Base-by-base conservation (phyloP, 1,140 invertebrate species). In the Pseudomyrmex cubaensis region DNA sequence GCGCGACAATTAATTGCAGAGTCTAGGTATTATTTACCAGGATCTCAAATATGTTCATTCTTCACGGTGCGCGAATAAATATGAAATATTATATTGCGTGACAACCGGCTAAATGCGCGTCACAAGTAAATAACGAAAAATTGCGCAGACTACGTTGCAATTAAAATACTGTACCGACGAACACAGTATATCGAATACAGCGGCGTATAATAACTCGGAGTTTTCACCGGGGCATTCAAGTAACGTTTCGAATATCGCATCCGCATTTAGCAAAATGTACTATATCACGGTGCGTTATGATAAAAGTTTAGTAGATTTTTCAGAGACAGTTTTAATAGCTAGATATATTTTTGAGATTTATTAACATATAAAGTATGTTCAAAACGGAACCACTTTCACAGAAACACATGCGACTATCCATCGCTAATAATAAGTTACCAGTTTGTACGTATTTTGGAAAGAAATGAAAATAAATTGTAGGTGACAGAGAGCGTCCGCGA, bases 261-360 rank as follows among this genome's bases (percentile, higher is more conserved):
- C 66, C 52, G 35, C 25, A n/a, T 12, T 1, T 12, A 5, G 25
- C 35, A 20, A 69, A 57, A 48, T 15, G 64, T 12, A 35, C 5
- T 35, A 12, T 12, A 2, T 9, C 59, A 25, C 50, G 50, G 9
- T 7, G 44, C 8, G 52, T 48, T 20, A 17, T 46, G 59, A 82
- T 75, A 82, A 35, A 82, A 82, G 75, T 82, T 82, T 82, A 82
- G 63, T 74, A 75, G 78, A 8, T 46, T n/a, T n/a, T 12, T 46
- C 57, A 12, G 35, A 48, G 12, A 54, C 52, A 75, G 25, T 82
- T 82, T 82, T 54, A 82, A 75, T 56, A 48, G 78, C 12, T 17
- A 25, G n/a, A 75, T 52, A 63, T 59, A 48, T 70, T 35, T 35
- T 44, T 61, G 54, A 70, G 44, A 80, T 57, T 80, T 80, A 80